Evolutionary conservation across 2,113 vertebrate species (phyloP), one percentile per base, ranked within the genome.

Genomic region (Spea bombifrons): DNA sequence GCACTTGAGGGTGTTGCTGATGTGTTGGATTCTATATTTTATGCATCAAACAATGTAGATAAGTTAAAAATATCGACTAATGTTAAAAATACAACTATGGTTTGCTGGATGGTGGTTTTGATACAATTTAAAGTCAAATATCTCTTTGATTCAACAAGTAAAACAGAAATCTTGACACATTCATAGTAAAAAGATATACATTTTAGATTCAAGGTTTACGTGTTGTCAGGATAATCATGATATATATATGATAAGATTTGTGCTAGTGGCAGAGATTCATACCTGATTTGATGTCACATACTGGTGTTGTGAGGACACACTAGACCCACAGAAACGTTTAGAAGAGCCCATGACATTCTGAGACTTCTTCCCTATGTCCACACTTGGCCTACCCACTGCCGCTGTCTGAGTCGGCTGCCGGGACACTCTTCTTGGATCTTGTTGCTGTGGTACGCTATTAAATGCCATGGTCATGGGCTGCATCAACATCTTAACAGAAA

Each of bases 401-500:
- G 80, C 81, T 57, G 74, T 86, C 73, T 76, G 84, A 1, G 80
- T 82, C 53, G 74, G 87, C 73, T 76, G 84, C 0, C 85, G 86
- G 0, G 82, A 63, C 0, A 75, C 83, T 77, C 88, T 81, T 71
- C 89, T 88, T 0, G 90, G 88, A 66, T 82, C 86, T 7, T 88
- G 89, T 64, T 87, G 86, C 73, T 93, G 50, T 13, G 10, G 87
- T 12, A 83, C 47, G 16, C 78, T 61, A 50, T 84, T 86, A 50
- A 89, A 85, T 30, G 88, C 83, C 3, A 85, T 15, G 0, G 91
- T 85, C 71, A 85, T 65, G 0, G 90, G 88, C 75, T 89, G 94
- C 87, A 94, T 90, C 87, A 96, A 86, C 89, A 93, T 92, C 95
- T 96, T 81, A 10, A 75, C 80, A 70, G 0, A 81, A 63, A 71